Evolutionary conservation across 2,888 invertebrate genomes (phyloP).

Genomic region (Drosophila kambysellisi): DNA sequence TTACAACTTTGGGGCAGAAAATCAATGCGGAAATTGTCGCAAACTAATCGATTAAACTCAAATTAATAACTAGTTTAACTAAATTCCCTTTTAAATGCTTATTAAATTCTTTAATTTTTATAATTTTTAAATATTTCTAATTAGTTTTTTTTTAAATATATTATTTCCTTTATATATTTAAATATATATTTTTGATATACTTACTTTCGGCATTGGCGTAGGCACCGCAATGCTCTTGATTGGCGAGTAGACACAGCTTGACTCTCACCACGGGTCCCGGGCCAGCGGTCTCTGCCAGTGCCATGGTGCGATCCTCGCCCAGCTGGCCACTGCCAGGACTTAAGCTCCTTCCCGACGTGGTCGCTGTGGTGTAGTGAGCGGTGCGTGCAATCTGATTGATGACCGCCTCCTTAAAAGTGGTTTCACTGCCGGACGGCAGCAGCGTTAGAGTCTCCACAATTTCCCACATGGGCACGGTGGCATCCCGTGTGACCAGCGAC

Average conservation of each 20-base stretch:
- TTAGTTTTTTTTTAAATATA: background rate
- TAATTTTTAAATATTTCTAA: background rate
- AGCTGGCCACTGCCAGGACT: slow-evolving; percentile 82
- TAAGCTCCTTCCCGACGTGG: slow-evolving; percentile 38
- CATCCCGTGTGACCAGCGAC: slow-evolving; percentile 87
- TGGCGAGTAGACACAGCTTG: slow-evolving; percentile 92
- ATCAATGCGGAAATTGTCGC: background rate
- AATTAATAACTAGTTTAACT: background rate
- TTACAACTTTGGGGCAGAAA: background rate
- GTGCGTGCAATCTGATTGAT: slow-evolving; percentile 86
- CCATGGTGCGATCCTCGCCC: slow-evolving; percentile 87
- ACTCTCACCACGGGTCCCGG: slow-evolving; percentile 89
- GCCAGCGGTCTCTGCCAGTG: slow-evolving; percentile 86
- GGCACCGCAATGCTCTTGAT: slow-evolving; percentile 93
- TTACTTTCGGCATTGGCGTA: slow-evolving; percentile 93
- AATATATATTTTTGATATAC: slow-evolving; percentile 81
- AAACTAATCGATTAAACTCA: background rate
- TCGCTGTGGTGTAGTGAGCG: slow-evolving; percentile 72
- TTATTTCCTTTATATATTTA: background rate
- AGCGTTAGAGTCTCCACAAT: slow-evolving; percentile 90
- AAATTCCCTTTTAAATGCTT: accelerated
- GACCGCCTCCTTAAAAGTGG: slow-evolving; percentile 90
- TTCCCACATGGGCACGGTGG: slow-evolving; percentile 88
- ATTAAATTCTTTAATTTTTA: background rate
- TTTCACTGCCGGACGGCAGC: slow-evolving; percentile 89